Conservation (phyloP, 1,140 invertebrate species). For the Diploscapter pachys region DNA sequence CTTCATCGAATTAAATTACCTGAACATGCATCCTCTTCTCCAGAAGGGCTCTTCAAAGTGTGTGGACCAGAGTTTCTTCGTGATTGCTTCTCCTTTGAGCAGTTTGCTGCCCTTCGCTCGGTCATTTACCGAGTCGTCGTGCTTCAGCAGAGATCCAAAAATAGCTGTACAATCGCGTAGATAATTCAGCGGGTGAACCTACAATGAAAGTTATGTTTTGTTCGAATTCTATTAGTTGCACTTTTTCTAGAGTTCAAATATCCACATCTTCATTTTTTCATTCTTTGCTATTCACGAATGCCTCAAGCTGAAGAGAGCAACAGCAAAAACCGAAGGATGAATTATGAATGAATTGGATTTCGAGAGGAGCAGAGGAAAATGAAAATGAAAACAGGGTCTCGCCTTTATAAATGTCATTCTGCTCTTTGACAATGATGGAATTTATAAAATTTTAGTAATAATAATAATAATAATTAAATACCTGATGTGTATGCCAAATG, state of each 20-base stretch:
- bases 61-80: slow-evolving; percentile 52
- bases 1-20: slow-evolving; percentile 24
- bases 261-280: slow-evolving; percentile 1
- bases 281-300: background rate
- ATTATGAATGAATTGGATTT: background rate
- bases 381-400: background rate
- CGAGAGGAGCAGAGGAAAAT: background rate
- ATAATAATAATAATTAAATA: slow-evolving; percentile 1
- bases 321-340: background rate
- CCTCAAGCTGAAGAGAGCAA: background rate
- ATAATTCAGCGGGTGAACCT: slow-evolving; percentile 61
- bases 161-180: slow-evolving; percentile 59
- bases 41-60: slow-evolving; percentile 57
- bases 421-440: no score
- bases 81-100: slow-evolving; percentile 52
- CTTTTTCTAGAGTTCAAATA: slow-evolving; percentile 2
- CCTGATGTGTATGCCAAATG: slow-evolving; percentile 63
- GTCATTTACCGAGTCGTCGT: slow-evolving; percentile 62
- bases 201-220: slow-evolving; percentile 16
- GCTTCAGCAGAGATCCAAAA: slow-evolving; percentile 59
- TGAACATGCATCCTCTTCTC: slow-evolving; percentile 56
- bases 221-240: slow-evolving; percentile 19
- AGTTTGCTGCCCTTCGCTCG: slow-evolving; percentile 59
- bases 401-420: no score
- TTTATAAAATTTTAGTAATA: background rate